Evolutionary conservation across 2,888 invertebrate genomes (phyloP).

Genomic region (Lottia gigantea): DNA sequence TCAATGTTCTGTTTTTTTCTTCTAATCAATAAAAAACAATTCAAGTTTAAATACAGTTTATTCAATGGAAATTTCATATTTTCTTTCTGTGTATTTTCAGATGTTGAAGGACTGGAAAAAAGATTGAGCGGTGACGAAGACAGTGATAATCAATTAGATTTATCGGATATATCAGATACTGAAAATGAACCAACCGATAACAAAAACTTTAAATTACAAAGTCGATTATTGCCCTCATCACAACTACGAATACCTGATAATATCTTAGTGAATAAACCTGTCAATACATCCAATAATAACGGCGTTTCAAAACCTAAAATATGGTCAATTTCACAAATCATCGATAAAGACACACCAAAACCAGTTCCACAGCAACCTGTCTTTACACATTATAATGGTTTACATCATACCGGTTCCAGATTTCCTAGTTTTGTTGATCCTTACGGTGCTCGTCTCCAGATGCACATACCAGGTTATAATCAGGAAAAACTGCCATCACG

Average conservation of each 20-base stretch:
- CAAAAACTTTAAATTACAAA: not conserved
- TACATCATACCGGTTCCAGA: constrained; percentile 2
- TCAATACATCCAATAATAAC: constrained; percentile 8
- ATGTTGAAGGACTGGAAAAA: constrained; percentile 3
- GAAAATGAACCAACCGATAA: constrained; percentile 7
- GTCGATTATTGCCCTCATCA: not conserved
- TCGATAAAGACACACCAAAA: constrained; percentile 18
- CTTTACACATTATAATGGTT: not conserved
- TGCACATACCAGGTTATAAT: not conserved
- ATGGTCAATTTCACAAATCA: constrained; percentile 44
- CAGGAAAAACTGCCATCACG: constrained; percentile 3
- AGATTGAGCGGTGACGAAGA: not conserved
- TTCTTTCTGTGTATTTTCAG: not conserved
- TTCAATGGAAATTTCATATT: not conserved
- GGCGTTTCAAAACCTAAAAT: constrained; percentile 35
- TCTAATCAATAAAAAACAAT: too few relatives aligned
- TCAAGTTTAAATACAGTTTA: too few relatives aligned
- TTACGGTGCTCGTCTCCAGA: not conserved
- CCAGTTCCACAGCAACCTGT: constrained; percentile 1
- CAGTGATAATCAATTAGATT: not conserved
- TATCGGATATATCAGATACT: not conserved
- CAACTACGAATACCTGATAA: not conserved
- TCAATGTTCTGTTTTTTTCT: too few relatives aligned
- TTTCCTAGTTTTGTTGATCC: not conserved
- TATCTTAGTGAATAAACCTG: constrained; percentile 7